Percentiles rank a stretch among this genome's conserved stretches.
Conservation (phyloP, 2,113 vertebrate species). For the Microcebus lehilahytsara region DNA sequence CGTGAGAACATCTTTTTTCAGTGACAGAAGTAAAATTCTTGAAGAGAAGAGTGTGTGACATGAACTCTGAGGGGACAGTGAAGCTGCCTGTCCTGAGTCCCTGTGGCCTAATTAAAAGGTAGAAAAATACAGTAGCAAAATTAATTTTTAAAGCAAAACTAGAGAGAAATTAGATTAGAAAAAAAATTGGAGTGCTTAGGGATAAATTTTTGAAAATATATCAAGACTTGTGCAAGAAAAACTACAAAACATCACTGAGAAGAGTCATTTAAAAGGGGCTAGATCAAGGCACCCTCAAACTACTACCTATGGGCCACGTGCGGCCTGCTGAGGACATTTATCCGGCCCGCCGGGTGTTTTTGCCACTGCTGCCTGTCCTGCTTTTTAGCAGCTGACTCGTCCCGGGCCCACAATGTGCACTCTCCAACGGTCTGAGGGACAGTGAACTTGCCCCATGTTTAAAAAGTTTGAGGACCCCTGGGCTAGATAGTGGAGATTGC, state of each 20-base stretch:
- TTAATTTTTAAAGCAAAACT: conserved; percentile 84
- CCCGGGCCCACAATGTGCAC: no score
- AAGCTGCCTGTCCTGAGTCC: conserved; percentile 81
- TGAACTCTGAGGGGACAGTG: conserved; percentile 74
- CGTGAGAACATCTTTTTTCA: conserved; percentile 70
- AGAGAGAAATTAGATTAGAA: conserved; percentile 76
- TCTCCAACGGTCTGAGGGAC: no score
- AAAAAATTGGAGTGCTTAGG: not conserved
- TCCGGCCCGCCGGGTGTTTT: no score
- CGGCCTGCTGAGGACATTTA: no score
- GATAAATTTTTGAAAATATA: not conserved
- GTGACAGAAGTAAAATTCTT: conserved; percentile 77
- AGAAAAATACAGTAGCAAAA: conserved; percentile 85
- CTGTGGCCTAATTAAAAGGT: conserved; percentile 88
- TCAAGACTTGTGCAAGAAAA: not conserved
- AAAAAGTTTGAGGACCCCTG: no score
- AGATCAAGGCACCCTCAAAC: no score
- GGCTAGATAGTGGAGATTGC: not conserved
- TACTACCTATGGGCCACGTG: no score
- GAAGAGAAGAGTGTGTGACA: conserved; percentile 71
- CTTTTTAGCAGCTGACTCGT: no score
- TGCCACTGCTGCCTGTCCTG: no score
- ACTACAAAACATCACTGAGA: not conserved
- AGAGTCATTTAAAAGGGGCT: not conserved
- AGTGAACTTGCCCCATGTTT: no score